Base-by-base conservation (phyloP, 2,888 invertebrate species). In the Byasa hedistus region DNA sequence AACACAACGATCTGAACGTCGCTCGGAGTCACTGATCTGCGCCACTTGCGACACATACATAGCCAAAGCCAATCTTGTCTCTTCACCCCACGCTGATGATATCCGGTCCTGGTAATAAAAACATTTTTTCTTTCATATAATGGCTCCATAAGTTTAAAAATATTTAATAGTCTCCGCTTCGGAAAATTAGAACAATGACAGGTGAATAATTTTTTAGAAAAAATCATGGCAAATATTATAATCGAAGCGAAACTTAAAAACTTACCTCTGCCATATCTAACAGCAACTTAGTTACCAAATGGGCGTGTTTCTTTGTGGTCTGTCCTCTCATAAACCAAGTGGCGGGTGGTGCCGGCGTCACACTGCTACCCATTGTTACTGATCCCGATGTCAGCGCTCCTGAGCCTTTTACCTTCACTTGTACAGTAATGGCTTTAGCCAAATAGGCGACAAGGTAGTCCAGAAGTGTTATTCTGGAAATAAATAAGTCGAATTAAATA, bases 401-500 rank as follows among this genome's bases (percentile, higher is more conserved):
- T 0, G 76, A 71, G 0, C 91, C 91, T 68, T 91, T 91, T 61
- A 89, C 94, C 87, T 98, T 98, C 23, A 98, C 95, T 87, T 98
- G 98, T 2, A 98, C 94, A 3, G 96, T 96, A 69, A 99, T 89
- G 0, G 98, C 95, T 86, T 98, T 99, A 48, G 97, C 97, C 69
- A 99, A 95, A 72, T 98, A 97, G 70, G 97, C 95, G 66, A 98
- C 90, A 76, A 99, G 95, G 66, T 98, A 96, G 79, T 98, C 98
- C 66, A 98, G 87, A 66, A 98, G 94, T 2, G 97, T 97, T 51
- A 95, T 87, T 57, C 95, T 95, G 71, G 1, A 52, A 54, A 19
- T 22, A 51, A n/a, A 61, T 21, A 36, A 19, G 44, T 15, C 58
- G 1, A 54, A 27, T 51, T 52, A 19, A 52, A 4, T 52, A 52